Evolutionary conservation across 1,140 invertebrate species (phyloP), one percentile per base, ranked within the genome.

Genomic region (Diploscapter pachys): DNA sequence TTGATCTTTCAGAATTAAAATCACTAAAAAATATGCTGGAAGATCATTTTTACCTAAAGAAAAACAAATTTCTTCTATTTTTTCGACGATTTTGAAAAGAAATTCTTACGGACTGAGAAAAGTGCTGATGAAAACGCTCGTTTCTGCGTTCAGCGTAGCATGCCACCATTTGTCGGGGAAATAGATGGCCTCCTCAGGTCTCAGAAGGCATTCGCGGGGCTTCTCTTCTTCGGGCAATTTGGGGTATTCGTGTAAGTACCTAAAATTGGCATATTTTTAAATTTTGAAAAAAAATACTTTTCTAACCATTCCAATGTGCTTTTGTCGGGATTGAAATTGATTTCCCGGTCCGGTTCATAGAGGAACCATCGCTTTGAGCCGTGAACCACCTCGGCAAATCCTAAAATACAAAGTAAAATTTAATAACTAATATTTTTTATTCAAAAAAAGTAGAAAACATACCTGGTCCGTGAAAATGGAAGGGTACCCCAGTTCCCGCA

Each of bases 321-420:
- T 65, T 83, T 83, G 76, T 89, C 86, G 4, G 88, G 88, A 77
- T 89, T 83, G 77, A 88, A 89, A n/a, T 78, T 65, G 13, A 87
- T 87, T 9, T 78, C 81, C 59, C 87, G 78, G 4, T 88, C 81
- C 56, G 86, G 87, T 13, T 87, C 86, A 68, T 87, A 86, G 69
- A 89, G 74, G 76, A 89, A 89, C 88, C 88, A 89, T 63, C 88
- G 77, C 80, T 89, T 89, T 72, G 86, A 82, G 8, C 88, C 88
- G 84, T 85, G 87, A 54, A 89, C 82, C 55, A 88, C 86, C 83
- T 89, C 88, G 48, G 86, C 87, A 86, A 89, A 89, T 63, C 88
- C 88, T 31, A 31, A 31, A 31, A 31, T 31, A 31, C 31, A 31
- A 31, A 31, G 1, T 31, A 0, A 31, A 31, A 31, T 1, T 31